A percentile compares a stretch with the other conserved stretches of the same genome.
Evolutionary conservation across 2,113 vertebrate genomes (phyloP).

Genomic region (Marcusenius ussheri): DNA sequence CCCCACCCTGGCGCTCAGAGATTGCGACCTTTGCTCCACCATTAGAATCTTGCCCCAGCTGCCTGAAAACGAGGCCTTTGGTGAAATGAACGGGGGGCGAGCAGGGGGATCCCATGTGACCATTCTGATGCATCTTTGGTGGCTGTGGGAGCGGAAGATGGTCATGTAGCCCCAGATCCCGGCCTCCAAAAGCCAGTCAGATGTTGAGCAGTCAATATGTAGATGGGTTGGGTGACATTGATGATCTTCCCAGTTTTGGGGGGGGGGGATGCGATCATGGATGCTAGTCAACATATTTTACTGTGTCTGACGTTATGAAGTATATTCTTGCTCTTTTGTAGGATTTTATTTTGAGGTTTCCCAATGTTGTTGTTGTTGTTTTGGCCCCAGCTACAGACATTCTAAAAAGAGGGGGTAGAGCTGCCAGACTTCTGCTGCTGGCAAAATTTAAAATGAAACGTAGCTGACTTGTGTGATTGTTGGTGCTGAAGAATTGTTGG

Average conservation of each 20-base stretch:
- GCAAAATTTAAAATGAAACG: not conserved
- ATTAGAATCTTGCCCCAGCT: slow-evolving; percentile 5
- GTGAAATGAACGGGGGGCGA: not conserved
- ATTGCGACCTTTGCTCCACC: slow-evolving; percentile 22
- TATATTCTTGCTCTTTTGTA: not conserved
- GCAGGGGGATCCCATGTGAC: not conserved
- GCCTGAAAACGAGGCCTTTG: not conserved
- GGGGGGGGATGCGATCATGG: not conserved
- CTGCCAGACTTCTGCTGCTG: not conserved
- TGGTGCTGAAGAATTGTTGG: not conserved
- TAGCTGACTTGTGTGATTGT: not conserved
- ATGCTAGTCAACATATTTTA: not conserved
- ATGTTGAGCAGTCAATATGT: slow-evolving; percentile 44
- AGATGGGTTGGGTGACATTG: not conserved
- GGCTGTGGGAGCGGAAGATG: not conserved
- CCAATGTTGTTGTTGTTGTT: not conserved
- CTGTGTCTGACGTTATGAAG: not conserved
- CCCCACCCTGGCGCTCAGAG: not conserved
- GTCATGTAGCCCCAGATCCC: slow-evolving; percentile 27
- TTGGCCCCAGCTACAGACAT: not conserved
- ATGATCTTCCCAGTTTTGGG: not conserved
- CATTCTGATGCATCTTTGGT: slow-evolving; percentile 14
- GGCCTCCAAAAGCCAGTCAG: slow-evolving; percentile 50
- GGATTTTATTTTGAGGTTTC: not conserved
- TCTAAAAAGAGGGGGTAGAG: not conserved